Base-by-base conservation (phyloP, 1,140 invertebrate species). In the Oryctes rhinoceros region DNA sequence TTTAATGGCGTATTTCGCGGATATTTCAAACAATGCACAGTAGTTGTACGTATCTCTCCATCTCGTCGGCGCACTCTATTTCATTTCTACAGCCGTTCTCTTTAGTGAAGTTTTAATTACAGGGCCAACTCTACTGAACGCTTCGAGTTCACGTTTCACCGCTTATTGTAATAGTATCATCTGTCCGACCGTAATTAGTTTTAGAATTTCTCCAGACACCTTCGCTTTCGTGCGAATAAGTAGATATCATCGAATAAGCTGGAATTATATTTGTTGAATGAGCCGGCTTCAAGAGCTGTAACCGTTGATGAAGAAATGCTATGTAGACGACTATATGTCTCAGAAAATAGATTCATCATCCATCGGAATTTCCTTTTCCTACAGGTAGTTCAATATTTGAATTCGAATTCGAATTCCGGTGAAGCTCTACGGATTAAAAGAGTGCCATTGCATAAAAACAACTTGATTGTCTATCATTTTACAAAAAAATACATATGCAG, bases 101-200 rank as follows among this genome's bases (percentile, higher is more conserved):
- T 24, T 4, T 71, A 10, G 18, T 35, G 35, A 24, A 71, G 65
- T 71, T 71, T 71, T 71, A 71, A 71, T 71, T 71, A 71, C 65
- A 53, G 15, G 65, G 7, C 65, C 24, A 71, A 24, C 65, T 71
- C 35, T 71, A 15, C 65, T 37, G 65, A 71, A 24, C 20, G 65
- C 2, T 59, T 59, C 11, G 65, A 18, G 24, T 71, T 30, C 15
- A 37, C 9, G 24, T 71, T 71, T 71, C 65, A 71, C 18, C 65
- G 65, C 20, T 71, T 71, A 71, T 35, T 71, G 65, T 35, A 30
- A 71, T 71, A 71, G 65, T 35, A 71, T 71, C 62, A 71, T 71
- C 65, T 37, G 24, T 71, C 65, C 65, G 24, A 71, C 65, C 65
- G 24, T 71, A 71, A 71, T 71, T 71, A 71, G 24, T 71, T 71